Percentiles rank a stretch among this genome's conserved stretches.
phyloP scores from a whole-genome alignment of 2,888 invertebrate genomes.

The Drosophila mercatorum region DNA sequence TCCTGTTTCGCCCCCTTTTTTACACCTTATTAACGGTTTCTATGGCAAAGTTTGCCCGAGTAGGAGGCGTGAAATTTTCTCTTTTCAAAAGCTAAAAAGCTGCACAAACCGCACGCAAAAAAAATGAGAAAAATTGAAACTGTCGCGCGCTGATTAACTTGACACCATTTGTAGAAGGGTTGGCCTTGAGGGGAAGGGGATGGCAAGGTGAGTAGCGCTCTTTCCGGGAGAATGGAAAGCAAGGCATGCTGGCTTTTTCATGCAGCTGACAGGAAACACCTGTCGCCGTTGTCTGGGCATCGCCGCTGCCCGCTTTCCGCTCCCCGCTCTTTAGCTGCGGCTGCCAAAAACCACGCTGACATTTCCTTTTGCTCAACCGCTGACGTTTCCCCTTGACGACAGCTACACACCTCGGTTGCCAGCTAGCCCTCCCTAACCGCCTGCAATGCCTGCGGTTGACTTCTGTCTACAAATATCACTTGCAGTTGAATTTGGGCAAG shows the following conservation, averaged over 20 bases:
- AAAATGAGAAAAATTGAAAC: constrained; percentile 34
- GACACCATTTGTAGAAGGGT: constrained; percentile 50
- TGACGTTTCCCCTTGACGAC: constrained; percentile 45
- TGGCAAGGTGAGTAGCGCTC: background rate
- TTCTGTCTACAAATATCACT: constrained; percentile 34
- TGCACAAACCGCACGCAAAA: constrained; percentile 31
- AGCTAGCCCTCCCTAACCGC: background rate
- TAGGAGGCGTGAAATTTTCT: constrained; percentile 63
- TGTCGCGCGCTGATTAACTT: constrained; percentile 72
- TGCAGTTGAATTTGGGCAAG: constrained; percentile 29
- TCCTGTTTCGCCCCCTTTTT: constrained; percentile 16
- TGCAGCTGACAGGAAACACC: constrained; percentile 71
- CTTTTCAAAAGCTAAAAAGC: constrained; percentile 49
- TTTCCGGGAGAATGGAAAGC: constrained; percentile 28
- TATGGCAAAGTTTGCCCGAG: constrained; percentile 57
- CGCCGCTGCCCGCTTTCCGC: constrained; percentile 1
- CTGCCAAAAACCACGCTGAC: constrained; percentile 66
- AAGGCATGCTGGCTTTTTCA: constrained; percentile 34
- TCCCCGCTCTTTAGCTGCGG: constrained; percentile 25
- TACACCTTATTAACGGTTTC: constrained; percentile 76
- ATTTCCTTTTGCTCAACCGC: constrained; percentile 66
- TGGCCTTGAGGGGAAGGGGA: background rate
- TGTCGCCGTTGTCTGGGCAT: constrained; percentile 47
- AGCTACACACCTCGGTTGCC: constrained; percentile 24
- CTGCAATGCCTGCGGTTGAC: constrained; percentile 14